Evolutionary conservation across 1,140 invertebrate genomes (phyloP).

Genomic region (Argopecten irradians): DNA sequence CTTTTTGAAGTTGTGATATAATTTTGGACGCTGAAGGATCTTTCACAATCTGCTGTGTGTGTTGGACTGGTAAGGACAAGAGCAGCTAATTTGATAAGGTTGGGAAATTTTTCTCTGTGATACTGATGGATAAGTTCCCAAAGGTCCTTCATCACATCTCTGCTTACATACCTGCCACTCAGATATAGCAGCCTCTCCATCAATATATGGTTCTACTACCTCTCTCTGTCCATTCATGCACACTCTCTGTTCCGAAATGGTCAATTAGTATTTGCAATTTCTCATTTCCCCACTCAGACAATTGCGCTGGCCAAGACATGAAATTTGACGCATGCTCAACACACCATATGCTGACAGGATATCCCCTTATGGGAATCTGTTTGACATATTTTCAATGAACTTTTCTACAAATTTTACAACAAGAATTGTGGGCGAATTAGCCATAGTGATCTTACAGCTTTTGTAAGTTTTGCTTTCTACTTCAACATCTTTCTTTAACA

Average conservation of each 20-base stretch:
- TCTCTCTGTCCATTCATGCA: neutral
- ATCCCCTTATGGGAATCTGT: neutral
- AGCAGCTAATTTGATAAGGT: slow-evolving; percentile 40
- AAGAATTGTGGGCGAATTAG: neutral
- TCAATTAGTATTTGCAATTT: neutral
- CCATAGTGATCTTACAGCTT: neutral
- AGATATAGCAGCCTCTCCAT: neutral
- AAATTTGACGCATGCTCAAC: neutral
- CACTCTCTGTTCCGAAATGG: neutral
- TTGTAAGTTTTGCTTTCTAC: neutral
- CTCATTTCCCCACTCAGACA: neutral
- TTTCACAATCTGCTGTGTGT: slow-evolving; percentile 52
- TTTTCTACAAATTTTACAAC: neutral
- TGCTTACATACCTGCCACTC: slow-evolving; percentile 45
- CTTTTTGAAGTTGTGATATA: slow-evolving; percentile 31
- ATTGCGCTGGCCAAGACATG: neutral
- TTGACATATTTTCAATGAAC: neutral
- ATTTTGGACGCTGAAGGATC: slow-evolving; percentile 48
- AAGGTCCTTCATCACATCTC: slow-evolving; percentile 30
- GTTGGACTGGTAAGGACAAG: slow-evolving; percentile 46
- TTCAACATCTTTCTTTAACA: neutral
- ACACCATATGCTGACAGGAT: neutral
- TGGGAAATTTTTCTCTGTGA: slow-evolving; percentile 46
- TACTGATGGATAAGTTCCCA: slow-evolving; percentile 37
- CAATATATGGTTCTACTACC: slow-evolving; percentile 24